phyloP scores from a whole-genome alignment of 2,797 vertebrate species.

The Danio choprae region DNA sequence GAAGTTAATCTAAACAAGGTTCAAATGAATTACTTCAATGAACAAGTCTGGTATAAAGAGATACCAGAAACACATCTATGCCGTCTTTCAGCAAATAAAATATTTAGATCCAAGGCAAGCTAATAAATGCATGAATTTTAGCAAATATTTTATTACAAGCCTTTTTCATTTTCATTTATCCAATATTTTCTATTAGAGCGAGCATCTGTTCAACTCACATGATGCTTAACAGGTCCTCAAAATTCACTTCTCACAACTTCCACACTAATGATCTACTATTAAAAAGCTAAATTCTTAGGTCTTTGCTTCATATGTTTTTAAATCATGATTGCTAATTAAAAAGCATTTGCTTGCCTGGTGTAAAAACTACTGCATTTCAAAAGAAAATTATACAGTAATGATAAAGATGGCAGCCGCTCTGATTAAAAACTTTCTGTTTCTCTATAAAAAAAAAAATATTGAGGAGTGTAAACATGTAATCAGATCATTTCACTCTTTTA shows the following conservation, averaged over 20 bases:
- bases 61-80: not conserved
- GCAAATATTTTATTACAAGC: not conserved
- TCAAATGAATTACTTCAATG: not conserved
- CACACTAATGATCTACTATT: not conserved
- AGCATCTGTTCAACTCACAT: slow-evolving; percentile 22
- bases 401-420: not conserved
- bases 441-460: not conserved
- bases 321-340: not conserved
- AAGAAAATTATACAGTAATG: not conserved
- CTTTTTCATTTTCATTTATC: not conserved
- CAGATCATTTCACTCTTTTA: not conserved
- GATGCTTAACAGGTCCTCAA: not conserved
- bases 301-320: not conserved
- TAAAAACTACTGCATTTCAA: not conserved
- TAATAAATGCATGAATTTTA: not conserved
- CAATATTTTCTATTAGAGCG: not conserved
- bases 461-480: not conserved
- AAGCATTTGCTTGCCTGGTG: not conserved
- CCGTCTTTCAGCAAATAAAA: not conserved
- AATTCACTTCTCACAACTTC: not conserved
- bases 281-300: not conserved
- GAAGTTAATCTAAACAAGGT: slow-evolving; percentile 4
- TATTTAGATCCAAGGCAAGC: not conserved
- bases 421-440: not conserved
- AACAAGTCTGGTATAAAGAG: not conserved